phyloP scores from a whole-genome alignment of 92 coral and sea anemone species.

The Actinernus sp. region DNA sequence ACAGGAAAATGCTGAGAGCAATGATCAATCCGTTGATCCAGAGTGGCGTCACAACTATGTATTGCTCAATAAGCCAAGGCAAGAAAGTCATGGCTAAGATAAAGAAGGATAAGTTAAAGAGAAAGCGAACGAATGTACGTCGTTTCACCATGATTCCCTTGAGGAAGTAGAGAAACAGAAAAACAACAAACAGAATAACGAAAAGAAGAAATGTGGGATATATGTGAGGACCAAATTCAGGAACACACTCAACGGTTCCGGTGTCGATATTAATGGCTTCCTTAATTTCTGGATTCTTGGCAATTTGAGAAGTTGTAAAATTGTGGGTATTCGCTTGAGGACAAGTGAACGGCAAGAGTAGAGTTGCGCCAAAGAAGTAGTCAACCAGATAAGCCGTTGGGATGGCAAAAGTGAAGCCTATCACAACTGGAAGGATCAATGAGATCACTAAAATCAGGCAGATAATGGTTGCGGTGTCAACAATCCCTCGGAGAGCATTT shows the following conservation, averaged over 20 bases:
- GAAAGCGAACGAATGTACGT: conserved; percentile 21
- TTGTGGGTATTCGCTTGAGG: conserved; percentile 44
- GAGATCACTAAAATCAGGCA: conserved; percentile 34
- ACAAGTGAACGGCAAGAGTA: conserved; percentile 74
- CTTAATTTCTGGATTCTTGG: conserved; percentile 21
- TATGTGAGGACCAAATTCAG: conserved; percentile 51
- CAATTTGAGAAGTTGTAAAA: conserved; percentile 49
- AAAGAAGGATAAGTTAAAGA: conserved; percentile 36
- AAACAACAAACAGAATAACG: conserved; percentile 6
- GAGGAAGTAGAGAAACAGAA: conserved; percentile 26
- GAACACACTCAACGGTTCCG: conserved; percentile 30
- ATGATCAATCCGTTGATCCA: conserved; percentile 28
- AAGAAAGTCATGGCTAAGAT: conserved; percentile 74
- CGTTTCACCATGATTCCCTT: conserved; percentile 4
- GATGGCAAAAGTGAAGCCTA: conserved; percentile 58
- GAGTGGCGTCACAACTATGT: conserved; percentile 60
- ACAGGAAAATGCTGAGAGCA: conserved; percentile 34
- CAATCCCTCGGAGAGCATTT: conserved; percentile 58
- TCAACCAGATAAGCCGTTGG: conserved; percentile 74
- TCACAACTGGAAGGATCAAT: conserved; percentile 61
- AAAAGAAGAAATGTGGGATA: conserved; percentile 26
- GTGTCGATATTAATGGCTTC: conserved; percentile 15
- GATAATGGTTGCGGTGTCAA: conserved; percentile 52
- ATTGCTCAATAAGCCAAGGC: conserved; percentile 85
- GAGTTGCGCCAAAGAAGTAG: conserved; percentile 65